phyloP scores from a whole-genome alignment of 2,113 vertebrate species.

The Rynchops niger region DNA sequence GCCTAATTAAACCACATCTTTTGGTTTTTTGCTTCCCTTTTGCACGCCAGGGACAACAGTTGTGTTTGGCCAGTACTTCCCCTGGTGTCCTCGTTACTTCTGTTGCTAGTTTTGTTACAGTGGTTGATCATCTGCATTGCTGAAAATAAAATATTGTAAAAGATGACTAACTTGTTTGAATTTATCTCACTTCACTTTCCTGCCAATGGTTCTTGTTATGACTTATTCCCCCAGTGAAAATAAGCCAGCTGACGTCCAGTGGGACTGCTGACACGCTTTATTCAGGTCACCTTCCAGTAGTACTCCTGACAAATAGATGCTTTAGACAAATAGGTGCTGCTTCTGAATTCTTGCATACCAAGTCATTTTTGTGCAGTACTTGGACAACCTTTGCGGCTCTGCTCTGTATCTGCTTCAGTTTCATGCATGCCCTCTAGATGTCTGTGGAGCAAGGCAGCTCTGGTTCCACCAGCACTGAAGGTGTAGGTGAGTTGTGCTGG shows the following conservation, averaged over 20 bases:
- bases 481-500: not conserved
- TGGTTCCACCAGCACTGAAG: not conserved
- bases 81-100: not conserved
- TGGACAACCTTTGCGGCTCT: not conserved
- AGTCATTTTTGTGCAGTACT: not conserved
- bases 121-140: not conserved
- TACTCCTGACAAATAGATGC: not conserved
- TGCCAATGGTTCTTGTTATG: not conserved
- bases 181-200: not conserved
- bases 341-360: not conserved
- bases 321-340: not conserved
- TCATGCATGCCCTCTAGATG: not conserved
- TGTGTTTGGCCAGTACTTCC: not conserved
- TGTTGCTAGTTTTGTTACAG: not conserved
- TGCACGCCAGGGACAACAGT: not conserved
- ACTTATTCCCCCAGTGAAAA: not conserved
- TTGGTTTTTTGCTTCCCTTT: not conserved
- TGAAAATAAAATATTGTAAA: not conserved
- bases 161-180: not conserved
- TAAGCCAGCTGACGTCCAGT: not conserved
- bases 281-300: not conserved
- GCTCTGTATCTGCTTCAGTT: not conserved
- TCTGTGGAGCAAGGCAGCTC: not conserved
- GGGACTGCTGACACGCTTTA: not conserved
- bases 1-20: not conserved